These are phyloP conservation scores for Xyrichtys novacula DNA, from an alignment of 2,797 vertebrate genomes.

Conservation along the genomic window DNA sequence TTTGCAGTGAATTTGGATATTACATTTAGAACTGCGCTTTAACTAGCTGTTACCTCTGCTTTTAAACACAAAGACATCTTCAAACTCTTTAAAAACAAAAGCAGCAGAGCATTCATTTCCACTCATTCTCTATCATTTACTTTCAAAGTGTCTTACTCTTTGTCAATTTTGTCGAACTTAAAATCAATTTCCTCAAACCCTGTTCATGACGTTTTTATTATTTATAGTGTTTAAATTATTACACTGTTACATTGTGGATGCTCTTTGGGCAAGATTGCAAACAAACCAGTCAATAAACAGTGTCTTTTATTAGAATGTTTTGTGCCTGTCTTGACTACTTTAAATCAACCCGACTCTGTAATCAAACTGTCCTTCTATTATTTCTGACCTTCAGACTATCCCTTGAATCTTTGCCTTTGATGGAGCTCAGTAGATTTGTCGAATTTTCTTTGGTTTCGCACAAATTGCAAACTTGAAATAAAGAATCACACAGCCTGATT, in stretches of 20 bases:
- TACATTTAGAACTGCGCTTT: too few species aligned
- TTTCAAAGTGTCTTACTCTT: background rate
- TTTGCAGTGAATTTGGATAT: too few species aligned
- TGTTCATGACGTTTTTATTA: conserved; percentile 57
- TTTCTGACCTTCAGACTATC: background rate
- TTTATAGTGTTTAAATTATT: conserved; percentile 84
- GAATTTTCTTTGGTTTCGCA: too few species aligned
- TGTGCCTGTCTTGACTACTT: background rate
- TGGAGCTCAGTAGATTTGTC: too few species aligned
- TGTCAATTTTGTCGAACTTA: background rate
- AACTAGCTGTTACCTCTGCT: too few species aligned
- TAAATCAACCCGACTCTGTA: background rate
- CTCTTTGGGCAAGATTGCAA: conserved; percentile 37
- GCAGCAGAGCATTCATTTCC: background rate
- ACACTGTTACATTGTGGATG: conserved; percentile 51
- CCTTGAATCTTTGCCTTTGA: too few species aligned
- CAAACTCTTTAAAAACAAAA: too few species aligned
- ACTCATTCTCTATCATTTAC: background rate
- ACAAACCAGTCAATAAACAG: conserved; percentile 73
- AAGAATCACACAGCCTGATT: too few species aligned
- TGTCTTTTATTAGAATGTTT: conserved; percentile 56
- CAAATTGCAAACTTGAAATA: too few species aligned
- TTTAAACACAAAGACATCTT: too few species aligned
- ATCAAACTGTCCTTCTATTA: background rate
- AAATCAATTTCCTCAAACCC: conserved; percentile 25